Evolutionary conservation across 2,888 invertebrate species (phyloP), one percentile per base, ranked within the genome.

Genomic region (Ochropleura leucogaster): DNA sequence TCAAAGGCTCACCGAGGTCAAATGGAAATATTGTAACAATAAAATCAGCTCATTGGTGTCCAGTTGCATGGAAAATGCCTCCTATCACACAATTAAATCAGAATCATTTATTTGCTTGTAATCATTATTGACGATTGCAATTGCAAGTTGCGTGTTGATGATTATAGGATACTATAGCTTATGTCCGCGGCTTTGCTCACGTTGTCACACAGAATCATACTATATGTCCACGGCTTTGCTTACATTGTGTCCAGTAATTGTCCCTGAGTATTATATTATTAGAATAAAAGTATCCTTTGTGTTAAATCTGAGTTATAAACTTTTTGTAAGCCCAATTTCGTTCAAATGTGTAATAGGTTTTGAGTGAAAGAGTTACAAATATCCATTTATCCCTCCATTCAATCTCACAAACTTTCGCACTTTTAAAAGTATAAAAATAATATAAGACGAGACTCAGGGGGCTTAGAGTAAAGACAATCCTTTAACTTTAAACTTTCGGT

Each of bases 1-100:
- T 51, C 59, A 65, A 78, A 68, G 79, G 72, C 53, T n/a, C 62
- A 46, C 6, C 73, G 44, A 79, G 64, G 73, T 77, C 55, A 46
- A 20, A 1, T 59, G 63, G 14, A 60, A 68, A 51, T 77, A 77
- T 69, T 77, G 14, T 53, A 20, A 65, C 70, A 77, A 77, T 77
- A 53, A 42, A 70, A 55, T 57, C 63, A 67, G 63, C 9, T 78
- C 47, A 47, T 47, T 16, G 7, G 20, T 70, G 49, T 66, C 0
- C 6, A 20, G 47, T 46, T 65, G 18, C 18, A 77, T 78, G 44
- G 60, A 71, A 77, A 66, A 65, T 60, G 60, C 14, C 14, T 57
- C 14, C 51, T 60, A 60, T 60, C 30, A 44, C 2, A n/a, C n/a
- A 46, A 64, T n/a, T 3, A 59, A 12, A 63, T 77, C 30, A 30